Evolutionary conservation across 2,113 vertebrate genomes (phyloP).

Genomic region (Lonchura striata): DNA sequence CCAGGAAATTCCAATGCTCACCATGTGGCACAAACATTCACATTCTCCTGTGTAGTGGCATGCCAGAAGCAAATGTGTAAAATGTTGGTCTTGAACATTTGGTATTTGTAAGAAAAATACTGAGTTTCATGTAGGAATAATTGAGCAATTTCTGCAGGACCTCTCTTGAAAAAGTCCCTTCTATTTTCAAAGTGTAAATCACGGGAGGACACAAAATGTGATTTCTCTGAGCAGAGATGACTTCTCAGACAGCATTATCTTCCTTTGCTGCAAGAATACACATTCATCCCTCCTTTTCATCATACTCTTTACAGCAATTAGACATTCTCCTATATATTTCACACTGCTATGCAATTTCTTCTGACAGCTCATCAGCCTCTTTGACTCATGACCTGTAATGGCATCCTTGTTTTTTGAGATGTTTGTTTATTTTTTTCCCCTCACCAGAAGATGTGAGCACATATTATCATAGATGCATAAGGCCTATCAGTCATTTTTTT

Average conservation of each 20-base stretch:
- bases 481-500: conserved; percentile 59
- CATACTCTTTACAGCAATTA: conserved; percentile 53
- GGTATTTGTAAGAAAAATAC: not conserved
- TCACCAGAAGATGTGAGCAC: not conserved
- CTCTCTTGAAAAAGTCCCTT: not conserved
- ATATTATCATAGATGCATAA: conserved; percentile 29
- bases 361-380: conserved; percentile 49
- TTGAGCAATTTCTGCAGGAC: not conserved
- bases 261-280: not conserved
- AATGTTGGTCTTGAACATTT: not conserved
- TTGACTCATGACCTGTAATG: conserved; percentile 54
- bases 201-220: not conserved
- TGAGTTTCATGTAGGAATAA: not conserved
- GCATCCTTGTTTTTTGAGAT: conserved; percentile 42
- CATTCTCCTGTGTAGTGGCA: not conserved
- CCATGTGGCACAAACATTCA: not conserved
- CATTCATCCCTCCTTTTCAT: conserved; percentile 34
- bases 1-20: not conserved
- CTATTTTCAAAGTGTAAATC: not conserved
- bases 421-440: not conserved
- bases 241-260: conserved; percentile 11
- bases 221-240: not conserved
- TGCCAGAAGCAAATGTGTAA: not conserved
- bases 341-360: conserved; percentile 44
- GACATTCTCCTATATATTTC: conserved; percentile 49